A percentile compares a stretch with the other conserved stretches of the same genome.
Evolutionary conservation across 1,140 invertebrate species (phyloP).

Genomic region (Brachionus angularis): DNA sequence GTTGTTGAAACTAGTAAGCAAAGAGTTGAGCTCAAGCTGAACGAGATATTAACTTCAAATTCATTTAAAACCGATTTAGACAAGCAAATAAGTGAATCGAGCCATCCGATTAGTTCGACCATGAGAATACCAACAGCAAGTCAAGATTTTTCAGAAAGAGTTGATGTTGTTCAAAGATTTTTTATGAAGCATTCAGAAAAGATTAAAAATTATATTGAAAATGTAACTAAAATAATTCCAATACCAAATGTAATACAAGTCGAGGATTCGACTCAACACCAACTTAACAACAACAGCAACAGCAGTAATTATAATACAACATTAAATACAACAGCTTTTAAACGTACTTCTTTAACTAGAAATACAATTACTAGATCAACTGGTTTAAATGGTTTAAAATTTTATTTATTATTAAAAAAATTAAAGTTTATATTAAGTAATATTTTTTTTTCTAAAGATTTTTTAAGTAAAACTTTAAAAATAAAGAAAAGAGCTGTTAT

Average conservation of each 20-base stretch:
- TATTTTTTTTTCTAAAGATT: background rate
- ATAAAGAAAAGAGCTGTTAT: background rate
- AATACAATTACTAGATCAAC: too few relatives aligned
- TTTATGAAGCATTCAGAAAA: constrained; percentile 87
- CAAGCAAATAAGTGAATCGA: background rate
- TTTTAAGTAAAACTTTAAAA: constrained; percentile 23
- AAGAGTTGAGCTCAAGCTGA: too few relatives aligned
- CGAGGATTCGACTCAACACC: constrained; percentile 52
- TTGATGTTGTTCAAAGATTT: constrained; percentile 85
- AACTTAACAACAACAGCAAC: background rate
- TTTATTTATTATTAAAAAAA: too few relatives aligned
- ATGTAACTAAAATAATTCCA: constrained; percentile 69
- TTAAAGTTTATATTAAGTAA: background rate
- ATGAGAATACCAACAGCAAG: constrained; percentile 7
- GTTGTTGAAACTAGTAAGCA: background rate
- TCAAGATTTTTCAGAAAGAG: constrained; percentile 66
- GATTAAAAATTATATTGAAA: constrained; percentile 82
- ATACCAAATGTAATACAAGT: constrained; percentile 85
- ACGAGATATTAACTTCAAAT: too few relatives aligned
- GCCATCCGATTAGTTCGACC: constrained; percentile 16
- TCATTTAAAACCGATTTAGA: constrained; percentile 18
- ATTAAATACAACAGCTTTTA: too few relatives aligned
- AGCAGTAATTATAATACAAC: constrained; percentile 2
- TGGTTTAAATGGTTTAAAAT: constrained; percentile 30
- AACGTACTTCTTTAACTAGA: too few relatives aligned